These are phyloP conservation scores for Phyllopteryx taeniolatus DNA, from an alignment of 2,113 vertebrate species.

Conservation along the genomic window DNA sequence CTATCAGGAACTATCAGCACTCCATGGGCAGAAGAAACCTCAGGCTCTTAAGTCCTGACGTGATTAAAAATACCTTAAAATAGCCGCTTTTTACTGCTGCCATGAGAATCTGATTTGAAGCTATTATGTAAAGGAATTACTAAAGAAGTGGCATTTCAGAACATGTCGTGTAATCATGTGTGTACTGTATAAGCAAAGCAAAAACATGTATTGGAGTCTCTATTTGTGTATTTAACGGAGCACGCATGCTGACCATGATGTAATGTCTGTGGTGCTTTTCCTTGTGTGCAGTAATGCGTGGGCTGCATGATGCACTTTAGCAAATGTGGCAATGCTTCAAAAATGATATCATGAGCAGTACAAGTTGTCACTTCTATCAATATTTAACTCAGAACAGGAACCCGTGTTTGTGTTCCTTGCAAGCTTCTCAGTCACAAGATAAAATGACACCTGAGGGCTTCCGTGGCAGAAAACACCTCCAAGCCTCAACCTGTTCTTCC, in stretches of 20 bases:
- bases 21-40: constrained; percentile 22
- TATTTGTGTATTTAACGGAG: not conserved
- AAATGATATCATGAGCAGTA: not conserved
- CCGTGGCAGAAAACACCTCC: not conserved
- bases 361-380: constrained; percentile 1
- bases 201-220: no score
- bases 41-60: constrained; percentile 9
- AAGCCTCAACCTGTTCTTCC: not conserved
- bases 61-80: not conserved
- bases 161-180: no score
- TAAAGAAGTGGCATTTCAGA: not conserved
- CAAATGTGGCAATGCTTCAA: no score
- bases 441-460: not conserved
- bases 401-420: not conserved
- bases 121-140: not conserved
- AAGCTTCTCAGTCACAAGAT: not conserved
- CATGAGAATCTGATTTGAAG: constrained; percentile 6
- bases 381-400: constrained; percentile 1
- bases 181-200: no score
- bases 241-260: not conserved
- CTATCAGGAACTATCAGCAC: constrained; percentile 44
- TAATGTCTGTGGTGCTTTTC: not conserved
- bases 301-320: not conserved
- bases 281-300: not conserved
- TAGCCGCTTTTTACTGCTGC: not conserved